phyloP scores from a whole-genome alignment of 2,797 vertebrate genomes.

The Urocyon cinereoargenteus region DNA sequence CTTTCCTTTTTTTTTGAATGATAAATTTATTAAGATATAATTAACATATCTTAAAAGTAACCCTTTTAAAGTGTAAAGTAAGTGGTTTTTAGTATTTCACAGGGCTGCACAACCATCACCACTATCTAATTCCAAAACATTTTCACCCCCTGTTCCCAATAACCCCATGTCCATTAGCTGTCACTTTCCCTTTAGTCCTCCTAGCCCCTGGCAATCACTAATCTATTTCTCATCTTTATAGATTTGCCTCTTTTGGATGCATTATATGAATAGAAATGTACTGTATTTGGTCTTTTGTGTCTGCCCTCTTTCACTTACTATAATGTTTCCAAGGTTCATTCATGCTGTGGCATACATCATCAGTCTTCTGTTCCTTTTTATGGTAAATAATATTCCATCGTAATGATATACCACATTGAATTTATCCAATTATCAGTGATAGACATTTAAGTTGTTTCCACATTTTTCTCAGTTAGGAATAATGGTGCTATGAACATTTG shows the following conservation, averaged over 20 bases:
- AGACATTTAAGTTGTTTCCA: conserved; percentile 4
- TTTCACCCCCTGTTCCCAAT: not conserved
- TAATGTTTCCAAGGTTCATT: not conserved
- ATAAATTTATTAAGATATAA: not conserved
- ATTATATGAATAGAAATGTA: not conserved
- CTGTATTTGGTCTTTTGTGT: not conserved
- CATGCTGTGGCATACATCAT: not conserved
- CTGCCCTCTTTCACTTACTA: not conserved
- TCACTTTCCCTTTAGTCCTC: not conserved
- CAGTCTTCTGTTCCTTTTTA: not conserved
- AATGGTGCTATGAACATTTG: not conserved
- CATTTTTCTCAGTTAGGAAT: not conserved
- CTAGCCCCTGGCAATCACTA: not conserved
- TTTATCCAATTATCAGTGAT: not conserved
- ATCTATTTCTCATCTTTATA: not conserved
- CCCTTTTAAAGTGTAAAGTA: not conserved
- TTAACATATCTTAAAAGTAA: not conserved
- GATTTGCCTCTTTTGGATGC: not conserved
- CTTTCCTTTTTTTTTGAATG: not conserved
- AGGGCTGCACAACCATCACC: not conserved
- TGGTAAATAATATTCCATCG: not conserved
- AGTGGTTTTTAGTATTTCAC: not conserved
- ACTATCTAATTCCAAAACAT: not conserved
- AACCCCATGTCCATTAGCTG: not conserved
- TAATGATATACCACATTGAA: not conserved